phyloP scores from a whole-genome alignment of 2,888 invertebrate species.

The Pseudococcus jackbeardsleyi region DNA sequence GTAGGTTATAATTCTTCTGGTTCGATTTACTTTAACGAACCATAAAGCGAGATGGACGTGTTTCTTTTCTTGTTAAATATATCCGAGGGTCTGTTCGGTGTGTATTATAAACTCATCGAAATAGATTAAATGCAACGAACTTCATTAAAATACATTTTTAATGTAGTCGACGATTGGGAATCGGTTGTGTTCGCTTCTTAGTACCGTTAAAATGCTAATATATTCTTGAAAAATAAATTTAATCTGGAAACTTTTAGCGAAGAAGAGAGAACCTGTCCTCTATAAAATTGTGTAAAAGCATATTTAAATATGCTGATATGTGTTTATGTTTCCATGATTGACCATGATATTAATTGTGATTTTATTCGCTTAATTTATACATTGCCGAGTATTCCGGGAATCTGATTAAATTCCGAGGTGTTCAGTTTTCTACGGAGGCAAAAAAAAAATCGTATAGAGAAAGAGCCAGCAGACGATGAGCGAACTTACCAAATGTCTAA shows the following conservation, averaged over 20 bases:
- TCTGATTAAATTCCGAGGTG: constrained; percentile 47
- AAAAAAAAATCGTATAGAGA: background rate
- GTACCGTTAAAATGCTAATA: constrained; percentile 65
- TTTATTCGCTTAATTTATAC: constrained; percentile 56
- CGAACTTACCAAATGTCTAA: constrained; percentile 21
- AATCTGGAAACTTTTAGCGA: constrained; percentile 52
- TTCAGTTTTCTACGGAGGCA: background rate
- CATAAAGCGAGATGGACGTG: constrained; percentile 14
- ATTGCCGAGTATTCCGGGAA: constrained; percentile 35
- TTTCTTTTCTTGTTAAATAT: background rate
- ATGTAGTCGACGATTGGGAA: constrained; percentile 57
- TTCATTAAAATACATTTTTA: constrained; percentile 59
- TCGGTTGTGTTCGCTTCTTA: constrained; percentile 37
- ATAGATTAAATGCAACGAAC: constrained; percentile 49
- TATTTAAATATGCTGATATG: constrained; percentile 52
- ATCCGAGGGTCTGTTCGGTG: background rate
- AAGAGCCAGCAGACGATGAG: background rate
- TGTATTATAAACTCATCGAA: constrained; percentile 21
- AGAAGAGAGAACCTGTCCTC: constrained; percentile 18
- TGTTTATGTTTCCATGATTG: constrained; percentile 43
- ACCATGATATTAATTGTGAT: constrained; percentile 56
- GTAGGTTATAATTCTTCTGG: background rate
- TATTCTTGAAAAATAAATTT: constrained; percentile 32
- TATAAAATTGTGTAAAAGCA: constrained; percentile 44
- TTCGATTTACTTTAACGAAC: background rate